Percentiles rank a stretch among this genome's conserved stretches.
Conservation (phyloP, 2,888 invertebrate genomes). For the Epinotia brunnichana region DNA sequence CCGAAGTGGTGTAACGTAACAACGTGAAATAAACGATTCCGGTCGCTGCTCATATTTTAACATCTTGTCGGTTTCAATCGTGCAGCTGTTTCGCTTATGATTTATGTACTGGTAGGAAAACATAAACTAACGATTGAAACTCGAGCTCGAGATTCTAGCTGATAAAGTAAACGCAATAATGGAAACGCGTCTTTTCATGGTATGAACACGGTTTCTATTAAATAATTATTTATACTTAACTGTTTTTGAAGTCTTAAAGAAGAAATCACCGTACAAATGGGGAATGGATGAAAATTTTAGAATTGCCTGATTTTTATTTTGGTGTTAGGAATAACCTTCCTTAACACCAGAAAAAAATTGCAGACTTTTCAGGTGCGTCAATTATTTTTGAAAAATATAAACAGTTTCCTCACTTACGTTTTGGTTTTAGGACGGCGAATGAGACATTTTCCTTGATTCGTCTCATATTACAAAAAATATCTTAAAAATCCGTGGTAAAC, state of each 20-base stretch:
- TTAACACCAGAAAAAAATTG: no score
- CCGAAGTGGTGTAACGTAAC: conserved; percentile 74
- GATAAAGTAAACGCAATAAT: conserved; percentile 13
- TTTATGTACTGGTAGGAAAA: conserved; percentile 37
- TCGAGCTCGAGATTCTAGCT: not conserved
- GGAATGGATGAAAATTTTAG: no score
- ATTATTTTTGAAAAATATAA: no score
- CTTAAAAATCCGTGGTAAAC: no score
- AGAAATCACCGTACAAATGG: not conserved
- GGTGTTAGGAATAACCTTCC: no score
- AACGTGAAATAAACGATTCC: conserved; percentile 73
- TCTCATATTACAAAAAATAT: no score
- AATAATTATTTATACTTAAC: not conserved
- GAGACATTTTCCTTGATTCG: no score
- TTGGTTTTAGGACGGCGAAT: no score
- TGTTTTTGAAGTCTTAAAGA: no score
- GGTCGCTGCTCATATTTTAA: conserved; percentile 67
- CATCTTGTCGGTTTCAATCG: conserved; percentile 61
- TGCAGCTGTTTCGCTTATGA: conserved; percentile 47
- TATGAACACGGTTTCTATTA: conserved; percentile 2
- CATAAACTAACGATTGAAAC: conserved; percentile 20
- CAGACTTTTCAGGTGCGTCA: no score
- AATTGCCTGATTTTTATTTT: no score
- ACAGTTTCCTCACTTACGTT: no score
- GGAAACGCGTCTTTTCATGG: not conserved